Evolutionary conservation across 2,797 vertebrate genomes (phyloP), one percentile per base, ranked within the genome.

Genomic region (Phalanger gymnotis): DNA sequence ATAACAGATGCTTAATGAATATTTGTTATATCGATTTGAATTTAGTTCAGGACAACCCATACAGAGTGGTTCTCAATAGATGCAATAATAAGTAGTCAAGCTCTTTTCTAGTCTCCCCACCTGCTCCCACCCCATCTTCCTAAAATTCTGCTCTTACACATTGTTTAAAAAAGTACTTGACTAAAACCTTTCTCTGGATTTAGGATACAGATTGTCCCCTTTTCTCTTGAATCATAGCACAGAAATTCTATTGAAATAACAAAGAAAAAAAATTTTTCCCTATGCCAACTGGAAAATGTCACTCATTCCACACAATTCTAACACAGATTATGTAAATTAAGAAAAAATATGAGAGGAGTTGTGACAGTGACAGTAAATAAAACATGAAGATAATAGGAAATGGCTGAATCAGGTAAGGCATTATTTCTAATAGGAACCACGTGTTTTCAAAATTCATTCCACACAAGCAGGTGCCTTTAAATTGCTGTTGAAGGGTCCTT

Each of bases 391-490:
- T 95, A 96, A 92, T 93, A 61, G 31, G 90, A 91, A 97, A 90
- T 97, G 96, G 94, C 94, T 95, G 94, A 97, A 73, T 73, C 93
- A 94, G 52, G 61, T 91, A 96, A 97, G 93, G 96, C 96, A 96
- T 97, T 0, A 97, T 94, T 97, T 96, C 95, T 96, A 97, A 94
- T 93, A 95, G 54, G 93, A 98, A 96, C 54, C 90, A 95, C 96
- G 91, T 93, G 53, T 95, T 96, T 96, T 97, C 94, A 92, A 92
- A 94, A 94, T 89, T 92, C 31, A 61, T 96, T 97, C 94, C 91
- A 96, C 25, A 90, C 94, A 98, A 98, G 97, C 53, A 54, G 53
- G 14, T 54, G 53, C 87, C 97, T 98, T 97, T 97, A 97, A 97
- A 97, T 97, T 96, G 94, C 95, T 96, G 28, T 92, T 97, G 95